Evolutionary conservation across 2,113 vertebrate species (phyloP).

Genomic region (Solea senegalensis): DNA sequence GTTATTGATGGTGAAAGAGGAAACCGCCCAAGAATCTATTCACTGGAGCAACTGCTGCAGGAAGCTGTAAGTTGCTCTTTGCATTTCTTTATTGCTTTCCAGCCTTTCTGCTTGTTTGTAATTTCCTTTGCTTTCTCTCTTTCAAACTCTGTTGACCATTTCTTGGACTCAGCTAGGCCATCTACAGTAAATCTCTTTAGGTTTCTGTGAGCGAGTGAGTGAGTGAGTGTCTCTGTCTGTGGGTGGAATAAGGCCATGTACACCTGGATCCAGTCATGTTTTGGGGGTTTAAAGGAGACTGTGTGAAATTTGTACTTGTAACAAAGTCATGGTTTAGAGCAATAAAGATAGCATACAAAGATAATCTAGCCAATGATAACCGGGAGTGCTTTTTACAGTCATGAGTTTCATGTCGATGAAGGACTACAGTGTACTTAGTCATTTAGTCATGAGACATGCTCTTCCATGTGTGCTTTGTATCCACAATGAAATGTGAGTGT

Average conservation of each 20-base stretch:
- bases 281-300: slow-evolving; percentile 34
- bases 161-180: slow-evolving; percentile 27
- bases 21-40: slow-evolving; percentile 93
- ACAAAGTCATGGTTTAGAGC: neutral
- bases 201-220: slow-evolving; percentile 33
- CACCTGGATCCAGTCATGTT: slow-evolving; percentile 55
- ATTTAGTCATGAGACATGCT: slow-evolving; percentile 37
- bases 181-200: slow-evolving; percentile 51
- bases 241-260: slow-evolving; percentile 51
- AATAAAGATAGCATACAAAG: no score
- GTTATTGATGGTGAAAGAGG: slow-evolving; percentile 93
- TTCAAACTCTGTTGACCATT: slow-evolving; percentile 17
- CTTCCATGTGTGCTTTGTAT: slow-evolving; percentile 17
- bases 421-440: slow-evolving; percentile 61
- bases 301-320: slow-evolving; percentile 18
- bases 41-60: slow-evolving; percentile 93
- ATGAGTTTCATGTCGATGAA: slow-evolving; percentile 50
- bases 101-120: slow-evolving; percentile 18
- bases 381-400: slow-evolving; percentile 3
- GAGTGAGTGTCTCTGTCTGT: slow-evolving; percentile 18
- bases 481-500: slow-evolving; percentile 10
- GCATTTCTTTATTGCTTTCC: slow-evolving; percentile 3
- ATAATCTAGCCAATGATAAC: no score
- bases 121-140: slow-evolving; percentile 9
- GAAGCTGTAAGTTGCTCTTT: slow-evolving; percentile 88